phyloP scores from a whole-genome alignment of 2,797 vertebrate genomes.

The Aplochiton taeniatus region DNA sequence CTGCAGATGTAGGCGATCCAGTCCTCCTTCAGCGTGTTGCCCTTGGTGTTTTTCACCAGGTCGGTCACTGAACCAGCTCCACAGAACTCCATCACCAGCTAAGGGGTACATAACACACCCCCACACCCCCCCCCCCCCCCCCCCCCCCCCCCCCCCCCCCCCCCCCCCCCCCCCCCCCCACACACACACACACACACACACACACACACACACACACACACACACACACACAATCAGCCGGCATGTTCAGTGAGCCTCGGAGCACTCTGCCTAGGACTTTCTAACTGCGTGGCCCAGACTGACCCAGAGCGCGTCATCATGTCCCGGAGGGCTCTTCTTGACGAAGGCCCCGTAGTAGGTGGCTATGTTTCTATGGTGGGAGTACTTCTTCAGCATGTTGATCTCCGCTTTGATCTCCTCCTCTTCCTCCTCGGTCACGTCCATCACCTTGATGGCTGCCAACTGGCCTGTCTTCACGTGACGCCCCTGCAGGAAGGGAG shows the following conservation, averaged over 20 bases:
- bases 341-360: constrained; percentile 95
- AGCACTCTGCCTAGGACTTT: too few relatives aligned
- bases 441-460: constrained; percentile 97
- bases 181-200: constrained; percentile 1
- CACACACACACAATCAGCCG: not conserved
- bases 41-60: constrained; percentile 93
- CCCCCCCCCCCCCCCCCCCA: not conserved
- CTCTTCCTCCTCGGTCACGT: constrained; percentile 93
- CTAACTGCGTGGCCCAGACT: constrained; percentile 34
- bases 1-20: constrained; percentile 94
- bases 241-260: too few relatives aligned
- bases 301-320: constrained; percentile 94
- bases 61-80: constrained; percentile 92
- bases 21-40: constrained; percentile 91
- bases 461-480: constrained; percentile 87
- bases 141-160: not conserved
- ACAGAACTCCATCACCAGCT: constrained; percentile 97
- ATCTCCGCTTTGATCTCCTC: constrained; percentile 97
- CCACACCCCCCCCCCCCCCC: not conserved
- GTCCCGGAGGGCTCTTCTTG: constrained; percentile 93
- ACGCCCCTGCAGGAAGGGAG: constrained; percentile 69
- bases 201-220: not conserved
- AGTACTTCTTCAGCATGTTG: constrained; percentile 97
- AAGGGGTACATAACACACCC: constrained; percentile 8
- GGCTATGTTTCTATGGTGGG: constrained; percentile 94